Percentiles rank a stretch among this genome's conserved stretches.
These are phyloP conservation scores for Calcarius ornatus DNA, from an alignment of 2,113 vertebrate species.

Conservation along the genomic window DNA sequence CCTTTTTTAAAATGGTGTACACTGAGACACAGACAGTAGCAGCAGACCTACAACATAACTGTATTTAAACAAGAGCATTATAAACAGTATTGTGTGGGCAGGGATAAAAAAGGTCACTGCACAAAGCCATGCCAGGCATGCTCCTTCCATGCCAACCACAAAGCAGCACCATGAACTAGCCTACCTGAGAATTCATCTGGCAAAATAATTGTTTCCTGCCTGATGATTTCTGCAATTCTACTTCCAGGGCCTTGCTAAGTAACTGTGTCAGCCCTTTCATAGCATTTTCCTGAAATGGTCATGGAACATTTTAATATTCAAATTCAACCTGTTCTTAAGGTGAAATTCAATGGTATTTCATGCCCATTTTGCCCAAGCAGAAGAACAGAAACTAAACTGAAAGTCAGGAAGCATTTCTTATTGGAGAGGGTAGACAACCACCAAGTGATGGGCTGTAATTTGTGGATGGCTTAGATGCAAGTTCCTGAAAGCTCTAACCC, in stretches of 20 bases:
- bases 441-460: not conserved
- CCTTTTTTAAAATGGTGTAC: not conserved
- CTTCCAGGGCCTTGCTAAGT: not conserved
- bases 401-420: not conserved
- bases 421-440: not conserved
- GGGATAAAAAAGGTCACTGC: not conserved
- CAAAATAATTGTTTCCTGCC: not conserved
- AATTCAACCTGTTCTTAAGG: not conserved
- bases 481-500: not conserved
- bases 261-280: not conserved
- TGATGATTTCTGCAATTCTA: fast-evolving
- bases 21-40: not conserved
- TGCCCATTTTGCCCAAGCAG: not conserved
- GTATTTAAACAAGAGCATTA: not conserved
- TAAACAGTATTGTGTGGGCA: not conserved
- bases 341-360: not conserved
- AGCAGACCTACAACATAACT: not conserved
- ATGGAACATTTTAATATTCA: not conserved
- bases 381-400: not conserved
- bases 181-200: not conserved
- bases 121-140: not conserved
- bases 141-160: not conserved
- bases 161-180: not conserved
- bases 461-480: not conserved
- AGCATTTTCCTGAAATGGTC: not conserved